phyloP scores from a whole-genome alignment of 2,797 vertebrate genomes.

The Myotis pilosus region DNA sequence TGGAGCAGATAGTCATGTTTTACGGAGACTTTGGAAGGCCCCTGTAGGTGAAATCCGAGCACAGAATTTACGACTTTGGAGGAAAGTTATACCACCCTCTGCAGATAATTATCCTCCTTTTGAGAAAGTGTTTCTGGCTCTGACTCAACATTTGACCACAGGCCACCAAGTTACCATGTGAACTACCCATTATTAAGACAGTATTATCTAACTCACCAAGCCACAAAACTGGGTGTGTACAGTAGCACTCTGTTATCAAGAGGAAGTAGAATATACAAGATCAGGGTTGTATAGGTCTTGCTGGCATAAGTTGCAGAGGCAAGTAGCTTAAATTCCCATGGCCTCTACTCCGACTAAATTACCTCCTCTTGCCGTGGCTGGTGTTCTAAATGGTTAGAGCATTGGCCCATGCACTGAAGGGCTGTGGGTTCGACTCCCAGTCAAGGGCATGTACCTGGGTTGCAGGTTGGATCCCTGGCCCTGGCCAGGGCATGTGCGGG shows the following conservation, averaged over 20 bases:
- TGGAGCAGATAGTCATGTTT: neutral
- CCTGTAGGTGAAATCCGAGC: neutral
- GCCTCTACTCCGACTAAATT: neutral
- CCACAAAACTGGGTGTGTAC: conserved; percentile 20
- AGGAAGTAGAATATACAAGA: neutral
- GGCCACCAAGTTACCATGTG: conserved; percentile 14
- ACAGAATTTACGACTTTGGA: conserved; percentile 1
- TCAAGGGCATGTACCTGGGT: neutral
- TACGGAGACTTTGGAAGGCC: neutral
- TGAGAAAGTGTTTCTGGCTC: conserved; percentile 49
- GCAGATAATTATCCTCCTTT: neutral
- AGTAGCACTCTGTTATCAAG: neutral
- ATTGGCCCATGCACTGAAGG: neutral
- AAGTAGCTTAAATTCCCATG: neutral
- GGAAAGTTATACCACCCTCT: neutral
- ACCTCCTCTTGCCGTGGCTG: neutral
- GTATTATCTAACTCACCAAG: conserved; percentile 8
- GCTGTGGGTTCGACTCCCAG: neutral
- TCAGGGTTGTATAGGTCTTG: conserved; percentile 1
- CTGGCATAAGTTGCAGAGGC: neutral
- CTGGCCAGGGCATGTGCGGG: too few species aligned
- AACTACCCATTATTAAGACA: conserved; percentile 38
- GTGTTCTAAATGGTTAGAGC: neutral
- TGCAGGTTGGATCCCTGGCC: neutral
- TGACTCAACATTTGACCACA: conserved; percentile 46